phyloP scores from a whole-genome alignment of 2,113 vertebrate species.

The Vimba vimba region DNA sequence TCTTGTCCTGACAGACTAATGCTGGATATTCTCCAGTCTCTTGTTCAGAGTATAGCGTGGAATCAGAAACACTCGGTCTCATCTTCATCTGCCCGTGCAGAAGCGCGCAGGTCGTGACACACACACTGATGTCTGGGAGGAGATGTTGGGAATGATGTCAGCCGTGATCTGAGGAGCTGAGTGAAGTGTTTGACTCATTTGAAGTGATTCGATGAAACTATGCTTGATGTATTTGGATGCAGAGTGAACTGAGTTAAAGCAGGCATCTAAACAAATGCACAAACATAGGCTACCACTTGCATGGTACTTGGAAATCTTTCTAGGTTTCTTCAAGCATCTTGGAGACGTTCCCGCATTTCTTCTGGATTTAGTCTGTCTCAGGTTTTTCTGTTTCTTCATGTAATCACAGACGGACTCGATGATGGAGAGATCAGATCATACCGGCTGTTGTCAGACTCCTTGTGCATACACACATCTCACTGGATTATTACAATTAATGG shows the following conservation, averaged over 20 bases:
- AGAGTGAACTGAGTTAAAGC: constrained; percentile 12
- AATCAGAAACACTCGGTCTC: neutral
- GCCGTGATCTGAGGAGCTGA: constrained; percentile 15
- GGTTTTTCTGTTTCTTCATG: too few relatives aligned
- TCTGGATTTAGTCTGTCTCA: too few relatives aligned
- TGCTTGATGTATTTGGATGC: neutral
- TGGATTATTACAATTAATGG: too few relatives aligned
- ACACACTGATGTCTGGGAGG: neutral
- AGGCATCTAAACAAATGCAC: neutral
- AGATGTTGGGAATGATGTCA: constrained; percentile 8
- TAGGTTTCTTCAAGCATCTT: too few relatives aligned
- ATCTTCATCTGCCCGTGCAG: neutral
- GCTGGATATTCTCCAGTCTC: neutral
- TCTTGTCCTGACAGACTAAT: neutral
- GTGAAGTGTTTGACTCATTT: constrained; percentile 13
- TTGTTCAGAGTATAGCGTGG: neutral
- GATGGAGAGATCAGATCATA: too few relatives aligned
- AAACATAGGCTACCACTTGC: neutral
- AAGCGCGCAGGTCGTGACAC: neutral
- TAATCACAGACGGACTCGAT: too few relatives aligned
- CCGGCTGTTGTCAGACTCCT: too few relatives aligned
- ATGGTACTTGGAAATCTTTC: neutral
- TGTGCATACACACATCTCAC: too few relatives aligned
- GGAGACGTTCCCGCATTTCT: too few relatives aligned
- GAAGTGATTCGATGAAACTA: constrained; percentile 7